Percentiles rank a stretch among this genome's conserved stretches.
phyloP scores from a whole-genome alignment of 2,888 invertebrate species.

The Synergus laeviventris region DNA sequence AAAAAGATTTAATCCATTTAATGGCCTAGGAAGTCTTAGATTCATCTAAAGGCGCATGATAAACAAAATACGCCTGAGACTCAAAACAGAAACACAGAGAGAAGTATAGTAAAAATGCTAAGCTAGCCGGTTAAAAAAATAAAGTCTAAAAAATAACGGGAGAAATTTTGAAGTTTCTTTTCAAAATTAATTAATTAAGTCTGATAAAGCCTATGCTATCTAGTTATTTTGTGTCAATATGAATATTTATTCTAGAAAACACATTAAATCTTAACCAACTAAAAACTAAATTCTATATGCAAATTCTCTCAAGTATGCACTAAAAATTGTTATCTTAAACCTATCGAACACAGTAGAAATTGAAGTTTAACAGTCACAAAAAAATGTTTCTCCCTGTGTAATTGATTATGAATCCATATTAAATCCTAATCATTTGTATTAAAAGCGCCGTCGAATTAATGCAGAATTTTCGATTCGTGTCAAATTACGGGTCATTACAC shows the following conservation, averaged over 20 bases:
- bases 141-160: not conserved
- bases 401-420: not conserved
- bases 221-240: not conserved
- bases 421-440: not conserved
- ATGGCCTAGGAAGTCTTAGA: not conserved
- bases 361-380: not conserved
- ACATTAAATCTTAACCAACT: not conserved
- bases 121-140: not conserved
- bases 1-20: constrained; percentile 13
- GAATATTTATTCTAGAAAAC: not conserved
- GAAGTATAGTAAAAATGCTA: constrained; percentile 18
- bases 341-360: not conserved
- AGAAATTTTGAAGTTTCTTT: not conserved
- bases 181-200: not conserved
- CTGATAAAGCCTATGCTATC: not conserved
- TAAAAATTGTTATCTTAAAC: not conserved
- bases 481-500: not conserved
- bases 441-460: not conserved
- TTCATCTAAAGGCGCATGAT: not conserved
- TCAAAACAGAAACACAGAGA: constrained; percentile 14
- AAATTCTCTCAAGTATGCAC: not conserved
- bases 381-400: not conserved
- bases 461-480: not conserved
- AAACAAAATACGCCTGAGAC: constrained; percentile 9
- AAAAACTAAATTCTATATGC: not conserved